phyloP scores from a whole-genome alignment of 2,797 vertebrate species.

The Decapterus maruadsi region DNA sequence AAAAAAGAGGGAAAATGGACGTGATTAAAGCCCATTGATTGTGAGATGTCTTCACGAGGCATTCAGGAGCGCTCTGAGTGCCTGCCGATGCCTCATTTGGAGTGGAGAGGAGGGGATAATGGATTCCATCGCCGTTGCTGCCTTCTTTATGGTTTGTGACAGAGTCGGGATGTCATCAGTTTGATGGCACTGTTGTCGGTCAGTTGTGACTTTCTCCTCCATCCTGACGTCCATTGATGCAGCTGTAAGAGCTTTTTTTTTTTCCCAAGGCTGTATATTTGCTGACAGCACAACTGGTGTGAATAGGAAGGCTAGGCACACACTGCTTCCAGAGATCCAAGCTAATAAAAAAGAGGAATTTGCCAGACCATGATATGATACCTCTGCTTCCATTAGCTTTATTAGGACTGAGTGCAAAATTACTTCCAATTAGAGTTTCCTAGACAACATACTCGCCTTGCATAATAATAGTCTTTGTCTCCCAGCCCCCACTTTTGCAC shows the following conservation, averaged over 20 bases:
- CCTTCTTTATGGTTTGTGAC: slow-evolving; percentile 75
- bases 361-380: slow-evolving; percentile 51
- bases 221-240: slow-evolving; percentile 7
- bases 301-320: slow-evolving; percentile 6
- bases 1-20: slow-evolving; percentile 57
- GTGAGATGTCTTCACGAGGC: slow-evolving; percentile 68
- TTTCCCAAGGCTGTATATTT: not conserved
- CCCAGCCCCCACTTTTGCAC: slow-evolving; percentile 31
- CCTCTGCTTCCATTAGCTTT: slow-evolving; percentile 70
- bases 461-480: slow-evolving; percentile 69
- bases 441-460: slow-evolving; percentile 64
- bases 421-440: slow-evolving; percentile 82
- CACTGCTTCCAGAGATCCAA: slow-evolving; percentile 45
- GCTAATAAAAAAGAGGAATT: slow-evolving; percentile 51
- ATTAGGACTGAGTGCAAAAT: slow-evolving; percentile 78
- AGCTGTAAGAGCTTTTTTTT: slow-evolving; percentile 27
- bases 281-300: slow-evolving; percentile 20
- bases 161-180: slow-evolving; percentile 70
- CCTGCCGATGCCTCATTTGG: slow-evolving; percentile 59
- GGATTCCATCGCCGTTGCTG: slow-evolving; percentile 62
- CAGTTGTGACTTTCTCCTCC: slow-evolving; percentile 45
- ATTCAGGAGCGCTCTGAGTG: slow-evolving; percentile 60
- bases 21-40: slow-evolving; percentile 77
- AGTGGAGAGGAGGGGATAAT: slow-evolving; percentile 73
- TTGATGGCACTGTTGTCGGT: slow-evolving; percentile 48